Evolutionary conservation across 2,888 invertebrate species (phyloP).

Genomic region (Scaptodrosophila latifasciaeformis): DNA sequence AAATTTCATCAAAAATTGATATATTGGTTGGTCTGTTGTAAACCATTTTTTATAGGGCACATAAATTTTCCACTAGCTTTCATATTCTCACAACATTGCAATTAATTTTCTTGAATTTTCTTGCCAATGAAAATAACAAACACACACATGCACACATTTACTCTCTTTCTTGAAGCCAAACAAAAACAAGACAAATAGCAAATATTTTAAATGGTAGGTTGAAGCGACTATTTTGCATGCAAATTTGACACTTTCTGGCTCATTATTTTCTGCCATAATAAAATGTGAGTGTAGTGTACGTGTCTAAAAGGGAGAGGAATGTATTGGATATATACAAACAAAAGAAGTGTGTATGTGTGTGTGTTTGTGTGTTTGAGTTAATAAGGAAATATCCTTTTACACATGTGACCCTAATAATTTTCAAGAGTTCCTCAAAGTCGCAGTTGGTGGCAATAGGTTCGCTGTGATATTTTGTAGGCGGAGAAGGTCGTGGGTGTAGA

Average conservation of each 20-base stretch:
- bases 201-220: conserved; percentile 19
- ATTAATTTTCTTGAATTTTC: conserved; percentile 60
- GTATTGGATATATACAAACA: conserved; percentile 18
- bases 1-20: too few relatives aligned
- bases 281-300: conserved; percentile 24
- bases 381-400: conserved; percentile 71
- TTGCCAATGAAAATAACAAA: conserved; percentile 46
- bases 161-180: too few relatives aligned
- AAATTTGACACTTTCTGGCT: conserved; percentile 65
- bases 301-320: conserved; percentile 27
- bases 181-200: conserved; percentile 28
- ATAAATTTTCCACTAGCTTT: not conserved
- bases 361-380: conserved; percentile 35
- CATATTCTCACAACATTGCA: conserved; percentile 35
- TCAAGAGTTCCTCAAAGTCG: conserved; percentile 47
- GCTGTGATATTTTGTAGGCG: too few relatives aligned
- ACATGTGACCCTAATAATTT: conserved; percentile 68
- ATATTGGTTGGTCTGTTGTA: too few relatives aligned
- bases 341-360: not conserved
- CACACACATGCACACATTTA: too few relatives aligned
- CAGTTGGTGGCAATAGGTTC: conserved; percentile 37
- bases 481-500: too few relatives aligned
- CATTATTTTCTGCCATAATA: conserved; percentile 66
- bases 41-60: not conserved
- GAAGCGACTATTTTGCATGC: conserved; percentile 48